These are phyloP conservation scores for Bagarius yarrelli DNA, from an alignment of 2,113 vertebrate species.

Conservation along the genomic window DNA sequence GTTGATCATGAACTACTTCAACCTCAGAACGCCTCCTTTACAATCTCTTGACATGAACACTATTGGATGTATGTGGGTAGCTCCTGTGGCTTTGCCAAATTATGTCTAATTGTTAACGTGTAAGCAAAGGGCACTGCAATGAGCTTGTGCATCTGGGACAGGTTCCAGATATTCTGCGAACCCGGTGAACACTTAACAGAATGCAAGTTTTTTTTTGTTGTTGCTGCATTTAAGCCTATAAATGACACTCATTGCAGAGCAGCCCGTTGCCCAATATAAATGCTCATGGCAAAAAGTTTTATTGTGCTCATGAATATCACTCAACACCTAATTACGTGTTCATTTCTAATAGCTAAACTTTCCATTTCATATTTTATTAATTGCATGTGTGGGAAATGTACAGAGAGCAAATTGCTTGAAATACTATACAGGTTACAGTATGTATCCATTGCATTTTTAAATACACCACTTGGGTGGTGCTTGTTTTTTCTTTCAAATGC, in stretches of 20 bases:
- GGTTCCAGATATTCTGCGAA: neutral
- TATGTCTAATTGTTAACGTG: neutral
- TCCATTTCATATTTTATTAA: neutral
- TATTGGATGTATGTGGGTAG: no score
- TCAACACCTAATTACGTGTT: neutral
- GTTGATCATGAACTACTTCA: no score
- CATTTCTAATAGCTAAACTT: neutral
- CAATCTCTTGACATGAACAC: no score
- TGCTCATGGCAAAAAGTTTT: neutral
- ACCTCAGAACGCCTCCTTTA: no score
- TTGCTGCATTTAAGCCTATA: neutral
- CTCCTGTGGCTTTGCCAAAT: neutral
- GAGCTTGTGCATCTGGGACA: neutral
- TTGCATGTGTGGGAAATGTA: neutral
- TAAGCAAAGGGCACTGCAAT: neutral
- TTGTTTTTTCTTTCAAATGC: constrained; percentile 13
- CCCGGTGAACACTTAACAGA: neutral
- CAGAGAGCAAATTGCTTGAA: neutral
- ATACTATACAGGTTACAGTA: neutral
- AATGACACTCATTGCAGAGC: neutral
- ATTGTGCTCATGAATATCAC: neutral
- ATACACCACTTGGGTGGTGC: constrained; percentile 10
- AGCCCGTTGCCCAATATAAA: neutral
- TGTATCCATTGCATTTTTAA: neutral
- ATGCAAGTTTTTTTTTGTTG: neutral